phyloP scores from a whole-genome alignment of 2,113 vertebrate species.

The Neopipo cinnamomea region DNA sequence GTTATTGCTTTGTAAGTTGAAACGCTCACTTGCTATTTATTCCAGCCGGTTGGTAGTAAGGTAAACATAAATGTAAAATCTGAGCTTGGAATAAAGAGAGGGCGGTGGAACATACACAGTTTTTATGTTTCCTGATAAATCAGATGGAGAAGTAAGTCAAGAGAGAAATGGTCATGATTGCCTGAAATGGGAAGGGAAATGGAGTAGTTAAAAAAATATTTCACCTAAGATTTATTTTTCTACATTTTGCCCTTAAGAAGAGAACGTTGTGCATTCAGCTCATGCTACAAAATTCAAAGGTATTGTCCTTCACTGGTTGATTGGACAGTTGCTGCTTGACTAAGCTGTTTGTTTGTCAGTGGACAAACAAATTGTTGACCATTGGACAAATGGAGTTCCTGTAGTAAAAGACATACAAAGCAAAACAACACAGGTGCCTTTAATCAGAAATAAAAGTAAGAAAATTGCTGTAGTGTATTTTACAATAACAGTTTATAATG shows the following conservation, averaged over 20 bases:
- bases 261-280: neutral
- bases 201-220: neutral
- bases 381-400: neutral
- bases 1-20: neutral
- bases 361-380: neutral
- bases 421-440: neutral
- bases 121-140: neutral
- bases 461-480: neutral
- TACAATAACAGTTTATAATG: neutral
- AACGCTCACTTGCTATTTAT: neutral
- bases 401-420: neutral
- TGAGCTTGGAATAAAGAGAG: neutral
- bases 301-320: neutral
- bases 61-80: neutral
- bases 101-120: neutral
- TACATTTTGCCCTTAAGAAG: neutral
- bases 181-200: neutral
- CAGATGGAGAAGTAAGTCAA: neutral
- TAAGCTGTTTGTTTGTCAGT: neutral
- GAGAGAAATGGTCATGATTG: rapidly evolving
- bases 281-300: neutral
- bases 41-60: neutral
- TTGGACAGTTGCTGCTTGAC: neutral
- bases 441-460: neutral
- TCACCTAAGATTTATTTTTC: neutral